These are phyloP conservation scores for Clistopyga incitator DNA, from an alignment of 2,888 invertebrate genomes.

Conservation along the genomic window DNA sequence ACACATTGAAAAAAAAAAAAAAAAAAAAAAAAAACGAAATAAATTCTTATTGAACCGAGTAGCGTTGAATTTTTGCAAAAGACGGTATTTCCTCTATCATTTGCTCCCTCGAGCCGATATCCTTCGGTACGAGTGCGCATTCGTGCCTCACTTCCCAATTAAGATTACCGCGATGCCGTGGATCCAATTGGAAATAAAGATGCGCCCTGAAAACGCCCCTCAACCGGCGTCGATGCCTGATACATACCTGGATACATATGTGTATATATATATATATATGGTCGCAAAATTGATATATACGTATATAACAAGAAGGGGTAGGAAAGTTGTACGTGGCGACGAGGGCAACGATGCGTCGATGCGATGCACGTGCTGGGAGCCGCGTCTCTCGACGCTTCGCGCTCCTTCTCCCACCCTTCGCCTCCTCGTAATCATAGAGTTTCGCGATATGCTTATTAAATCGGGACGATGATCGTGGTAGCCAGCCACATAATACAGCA, in stretches of 20 bases:
- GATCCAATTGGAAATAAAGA: conserved; percentile 78
- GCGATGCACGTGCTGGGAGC: conserved; percentile 9
- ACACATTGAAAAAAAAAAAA: not conserved
- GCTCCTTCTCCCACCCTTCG: conserved; percentile 1
- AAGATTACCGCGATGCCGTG: conserved; percentile 61
- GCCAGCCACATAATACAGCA: conserved; percentile 52
- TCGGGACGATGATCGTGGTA: conserved; percentile 69
- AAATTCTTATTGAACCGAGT: not conserved
- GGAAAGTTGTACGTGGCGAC: conserved; percentile 3
- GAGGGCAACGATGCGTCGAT: conserved; percentile 19
- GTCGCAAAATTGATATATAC: not conserved
- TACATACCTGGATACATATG: no score
- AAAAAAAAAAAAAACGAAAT: no score
- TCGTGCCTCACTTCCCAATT: conserved; percentile 31
- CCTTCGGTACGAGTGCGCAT: conserved; percentile 1
- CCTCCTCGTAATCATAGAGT: conserved; percentile 67
- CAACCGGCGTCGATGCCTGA: conserved; percentile 12
- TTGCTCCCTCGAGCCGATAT: not conserved
- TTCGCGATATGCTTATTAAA: conserved; percentile 79
- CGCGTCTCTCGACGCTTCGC: conserved; percentile 22
- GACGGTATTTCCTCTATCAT: conserved; percentile 24
- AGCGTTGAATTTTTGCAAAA: not conserved
- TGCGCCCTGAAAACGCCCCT: conserved; percentile 50
- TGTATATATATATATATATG: not conserved
- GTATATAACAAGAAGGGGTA: conserved; percentile 7